Evolutionary conservation across 1,140 invertebrate genomes (phyloP).

Genomic region (Apolygus lucorum): DNA sequence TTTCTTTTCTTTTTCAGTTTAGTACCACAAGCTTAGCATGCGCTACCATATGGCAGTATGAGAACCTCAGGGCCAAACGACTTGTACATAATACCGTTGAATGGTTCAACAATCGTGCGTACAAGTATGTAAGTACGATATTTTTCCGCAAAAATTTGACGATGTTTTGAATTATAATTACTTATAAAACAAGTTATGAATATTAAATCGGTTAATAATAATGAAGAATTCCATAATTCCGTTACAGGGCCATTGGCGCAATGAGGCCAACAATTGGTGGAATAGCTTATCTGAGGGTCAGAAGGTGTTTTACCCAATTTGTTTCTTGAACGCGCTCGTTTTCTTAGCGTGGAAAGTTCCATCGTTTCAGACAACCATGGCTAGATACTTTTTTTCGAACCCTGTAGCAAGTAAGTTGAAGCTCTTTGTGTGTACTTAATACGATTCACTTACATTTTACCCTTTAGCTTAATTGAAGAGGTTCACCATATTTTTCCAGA

Average conservation of each 20-base stretch:
- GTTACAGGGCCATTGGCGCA: conserved; percentile 46
- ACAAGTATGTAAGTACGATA: conserved; percentile 14
- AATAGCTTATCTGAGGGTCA: conserved; percentile 60
- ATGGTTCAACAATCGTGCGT: conserved; percentile 36
- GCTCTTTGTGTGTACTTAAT: too few relatives aligned
- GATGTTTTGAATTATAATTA: background rate
- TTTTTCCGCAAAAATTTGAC: background rate
- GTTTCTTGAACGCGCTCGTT: conserved; percentile 66
- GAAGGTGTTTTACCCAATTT: conserved; percentile 70
- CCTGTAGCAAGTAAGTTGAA: conserved; percentile 64
- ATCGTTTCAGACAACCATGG: conserved; percentile 61
- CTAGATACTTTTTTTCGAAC: conserved; percentile 76
- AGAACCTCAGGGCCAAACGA: conserved; percentile 59
- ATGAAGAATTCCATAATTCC: too few relatives aligned
- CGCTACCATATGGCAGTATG: conserved; percentile 81
- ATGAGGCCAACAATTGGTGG: conserved; percentile 63
- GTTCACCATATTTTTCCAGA: conserved; percentile 43
- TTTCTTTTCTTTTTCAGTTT: conserved; percentile 60
- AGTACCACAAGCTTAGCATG: conserved; percentile 60
- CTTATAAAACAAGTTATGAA: background rate
- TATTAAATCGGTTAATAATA: background rate
- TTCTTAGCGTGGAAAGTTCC: conserved; percentile 77
- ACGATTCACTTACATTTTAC: too few relatives aligned
- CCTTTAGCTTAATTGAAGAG: too few relatives aligned
- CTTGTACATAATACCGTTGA: conserved; percentile 46